Evolutionary conservation across 2,888 invertebrate genomes (phyloP).

Genomic region (Malacosoma neustria): DNA sequence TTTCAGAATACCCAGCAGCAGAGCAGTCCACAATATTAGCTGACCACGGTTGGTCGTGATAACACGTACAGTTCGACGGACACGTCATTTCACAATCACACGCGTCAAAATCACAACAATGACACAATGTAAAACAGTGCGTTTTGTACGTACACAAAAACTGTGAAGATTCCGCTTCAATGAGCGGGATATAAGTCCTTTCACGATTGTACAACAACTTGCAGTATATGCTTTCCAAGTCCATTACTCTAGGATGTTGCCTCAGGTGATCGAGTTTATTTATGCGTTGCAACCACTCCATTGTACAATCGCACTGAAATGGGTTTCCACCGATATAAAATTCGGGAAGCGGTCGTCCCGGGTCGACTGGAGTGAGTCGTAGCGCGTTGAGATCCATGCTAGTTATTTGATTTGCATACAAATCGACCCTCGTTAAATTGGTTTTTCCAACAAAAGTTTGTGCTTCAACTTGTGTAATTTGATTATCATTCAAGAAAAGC

Average conservation of each 20-base stretch:
- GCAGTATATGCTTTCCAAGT: constrained; percentile 92
- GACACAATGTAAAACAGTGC: constrained; percentile 95
- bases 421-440: constrained; percentile 92
- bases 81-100: constrained; percentile 99
- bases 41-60: constrained; percentile 95
- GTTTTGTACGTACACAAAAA: constrained; percentile 94
- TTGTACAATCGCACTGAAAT: constrained; percentile 94
- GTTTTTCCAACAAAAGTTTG: constrained; percentile 92
- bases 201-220: constrained; percentile 89
- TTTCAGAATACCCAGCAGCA: constrained; percentile 83
- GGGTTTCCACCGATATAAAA: constrained; percentile 96
- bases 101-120: constrained; percentile 97
- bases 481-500: constrained; percentile 91
- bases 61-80: constrained; percentile 94
- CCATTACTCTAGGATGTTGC: constrained; percentile 93
- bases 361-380: constrained; percentile 85
- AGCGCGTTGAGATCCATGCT: constrained; percentile 93
- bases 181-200: constrained; percentile 87
- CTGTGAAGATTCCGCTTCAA: constrained; percentile 90
- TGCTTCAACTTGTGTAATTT: constrained; percentile 88
- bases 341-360: constrained; percentile 85
- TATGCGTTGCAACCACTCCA: constrained; percentile 96
- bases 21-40: constrained; percentile 95
- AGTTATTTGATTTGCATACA: constrained; percentile 93
- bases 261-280: constrained; percentile 88